These are phyloP conservation scores for Grantiella picta DNA, from an alignment of 2,113 vertebrate species.

Conservation along the genomic window DNA sequence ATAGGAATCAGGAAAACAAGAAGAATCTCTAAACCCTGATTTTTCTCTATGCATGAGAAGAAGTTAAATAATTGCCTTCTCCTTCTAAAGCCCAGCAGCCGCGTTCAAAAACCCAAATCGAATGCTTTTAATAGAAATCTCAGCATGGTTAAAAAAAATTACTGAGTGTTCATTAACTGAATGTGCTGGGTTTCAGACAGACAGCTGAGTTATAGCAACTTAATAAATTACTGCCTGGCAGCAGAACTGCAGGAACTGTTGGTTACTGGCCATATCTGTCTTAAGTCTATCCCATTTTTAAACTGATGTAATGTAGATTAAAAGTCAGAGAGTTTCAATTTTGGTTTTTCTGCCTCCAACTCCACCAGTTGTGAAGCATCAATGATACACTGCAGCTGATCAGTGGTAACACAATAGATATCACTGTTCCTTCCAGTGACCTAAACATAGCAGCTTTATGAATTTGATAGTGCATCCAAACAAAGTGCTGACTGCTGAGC, in stretches of 20 bases:
- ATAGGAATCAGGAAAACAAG: not conserved
- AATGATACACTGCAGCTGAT: not conserved
- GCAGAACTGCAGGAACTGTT: conserved; percentile 1
- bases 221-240: conserved; percentile 4
- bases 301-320: not conserved
- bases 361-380: not conserved
- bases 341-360: not conserved
- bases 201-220: conserved; percentile 17
- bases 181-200: conserved; percentile 7
- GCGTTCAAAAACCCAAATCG: not conserved
- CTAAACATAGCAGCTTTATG: not conserved
- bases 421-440: not conserved
- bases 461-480: not conserved
- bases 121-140: conserved; percentile 44
- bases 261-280: not conserved
- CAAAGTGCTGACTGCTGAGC: not conserved
- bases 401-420: not conserved
- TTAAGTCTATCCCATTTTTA: not conserved
- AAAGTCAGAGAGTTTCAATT: not conserved
- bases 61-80: not conserved
- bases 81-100: conserved; percentile 26
- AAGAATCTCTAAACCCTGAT: not conserved
- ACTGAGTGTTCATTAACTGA: not conserved
- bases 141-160: conserved; percentile 33
- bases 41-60: not conserved